Conservation (phyloP, 2,113 vertebrate species). For the Sinocyclocheilus grahami region DNA sequence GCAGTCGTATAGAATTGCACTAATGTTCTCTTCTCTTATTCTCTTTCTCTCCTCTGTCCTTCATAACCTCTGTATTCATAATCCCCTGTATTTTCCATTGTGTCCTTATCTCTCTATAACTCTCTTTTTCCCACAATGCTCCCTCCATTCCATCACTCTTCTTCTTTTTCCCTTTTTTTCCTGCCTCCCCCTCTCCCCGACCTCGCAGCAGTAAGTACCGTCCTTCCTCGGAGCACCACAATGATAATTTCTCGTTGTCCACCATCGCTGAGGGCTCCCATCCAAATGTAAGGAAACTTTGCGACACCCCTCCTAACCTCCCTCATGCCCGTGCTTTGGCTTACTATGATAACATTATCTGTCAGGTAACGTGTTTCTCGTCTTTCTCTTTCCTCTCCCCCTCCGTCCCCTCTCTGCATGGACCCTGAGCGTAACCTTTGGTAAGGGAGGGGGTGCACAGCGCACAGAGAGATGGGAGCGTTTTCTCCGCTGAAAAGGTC, state of each 20-base stretch:
- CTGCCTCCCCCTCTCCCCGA: constrained; percentile 39
- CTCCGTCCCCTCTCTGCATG: constrained; percentile 71
- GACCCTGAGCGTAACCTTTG: constrained; percentile 67
- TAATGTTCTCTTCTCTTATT: constrained; percentile 40
- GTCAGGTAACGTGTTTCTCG: constrained; percentile 82
- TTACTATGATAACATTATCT: constrained; percentile 87
- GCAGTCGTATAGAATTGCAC: constrained; percentile 42
- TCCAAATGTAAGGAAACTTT: constrained; percentile 95
- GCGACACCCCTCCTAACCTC: constrained; percentile 78
- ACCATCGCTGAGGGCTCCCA: constrained; percentile 99
- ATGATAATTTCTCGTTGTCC: constrained; percentile 99
- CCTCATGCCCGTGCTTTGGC: constrained; percentile 82
- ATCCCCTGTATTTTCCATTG: background rate
- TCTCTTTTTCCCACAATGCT: background rate
- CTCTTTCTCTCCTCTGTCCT: background rate
- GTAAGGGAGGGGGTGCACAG: constrained; percentile 51
- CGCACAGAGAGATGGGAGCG: constrained; percentile 30
- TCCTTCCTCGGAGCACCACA: constrained; percentile 95
- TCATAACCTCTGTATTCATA: background rate
- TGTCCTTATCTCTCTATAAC: background rate
- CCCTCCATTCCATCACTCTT: constrained; percentile 33
- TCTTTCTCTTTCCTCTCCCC: constrained; percentile 72
- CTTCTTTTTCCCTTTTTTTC: background rate
- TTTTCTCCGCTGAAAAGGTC: constrained; percentile 48
- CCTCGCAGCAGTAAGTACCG: constrained; percentile 86